A percentile compares a stretch with the other conserved stretches of the same genome.
Conservation (phyloP, 2,888 invertebrate genomes). For the Yponomeuta evonymella region DNA sequence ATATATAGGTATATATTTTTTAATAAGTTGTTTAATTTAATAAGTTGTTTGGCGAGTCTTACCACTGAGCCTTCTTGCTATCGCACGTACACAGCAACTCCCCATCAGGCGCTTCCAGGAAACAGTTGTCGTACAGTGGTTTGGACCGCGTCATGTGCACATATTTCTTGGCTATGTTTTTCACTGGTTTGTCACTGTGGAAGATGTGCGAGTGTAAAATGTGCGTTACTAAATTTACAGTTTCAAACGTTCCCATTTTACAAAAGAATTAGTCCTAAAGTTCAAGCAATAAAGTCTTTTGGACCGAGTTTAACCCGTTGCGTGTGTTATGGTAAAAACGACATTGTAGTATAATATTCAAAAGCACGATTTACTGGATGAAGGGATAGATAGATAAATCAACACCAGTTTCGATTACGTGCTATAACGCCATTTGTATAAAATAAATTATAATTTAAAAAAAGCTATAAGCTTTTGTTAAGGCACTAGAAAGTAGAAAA, state of each 20-base stretch:
- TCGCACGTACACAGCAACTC: conserved; percentile 86
- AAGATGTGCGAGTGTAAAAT: background rate
- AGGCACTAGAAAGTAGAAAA: too few relatives aligned
- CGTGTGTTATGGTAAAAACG: too few relatives aligned
- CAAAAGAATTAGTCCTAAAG: background rate
- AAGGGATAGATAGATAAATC: too few relatives aligned
- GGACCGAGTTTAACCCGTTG: too few relatives aligned
- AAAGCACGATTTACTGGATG: too few relatives aligned
- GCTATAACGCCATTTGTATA: too few relatives aligned
- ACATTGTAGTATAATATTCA: too few relatives aligned
- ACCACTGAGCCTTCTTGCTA: conserved; percentile 85
- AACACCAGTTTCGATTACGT: too few relatives aligned
- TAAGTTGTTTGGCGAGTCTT: conserved; percentile 26
- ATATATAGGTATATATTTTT: too few relatives aligned
- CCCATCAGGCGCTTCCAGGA: conserved; percentile 85
- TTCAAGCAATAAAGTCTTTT: background rate
- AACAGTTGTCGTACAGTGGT: conserved; percentile 87
- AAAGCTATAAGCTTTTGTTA: too few relatives aligned
- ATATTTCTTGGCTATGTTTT: conserved; percentile 33
- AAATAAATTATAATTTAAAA: too few relatives aligned
- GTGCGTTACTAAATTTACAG: background rate
- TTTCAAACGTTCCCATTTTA: background rate
- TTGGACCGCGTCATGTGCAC: conserved; percentile 68
- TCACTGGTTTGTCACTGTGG: conserved; percentile 24
- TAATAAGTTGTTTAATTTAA: too few relatives aligned